A percentile compares a stretch with the other conserved stretches of the same genome.
These are phyloP conservation scores for Pristionchus japonicus DNA, from an alignment of 2,888 invertebrate species.

Conservation along the genomic window DNA sequence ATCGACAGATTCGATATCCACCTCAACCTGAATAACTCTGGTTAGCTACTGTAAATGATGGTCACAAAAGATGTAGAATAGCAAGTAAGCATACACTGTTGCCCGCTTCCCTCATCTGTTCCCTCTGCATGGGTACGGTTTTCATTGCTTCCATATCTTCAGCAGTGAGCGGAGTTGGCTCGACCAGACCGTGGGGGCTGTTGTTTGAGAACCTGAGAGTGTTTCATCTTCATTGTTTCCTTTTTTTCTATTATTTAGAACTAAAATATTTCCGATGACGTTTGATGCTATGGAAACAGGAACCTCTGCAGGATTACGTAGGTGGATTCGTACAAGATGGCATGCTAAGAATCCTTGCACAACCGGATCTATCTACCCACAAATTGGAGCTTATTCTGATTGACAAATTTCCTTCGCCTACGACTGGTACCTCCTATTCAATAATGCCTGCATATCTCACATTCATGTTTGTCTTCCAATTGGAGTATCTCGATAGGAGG, in stretches of 20 bases:
- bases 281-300: neutral
- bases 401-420: neutral
- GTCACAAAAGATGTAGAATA: no score
- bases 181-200: neutral
- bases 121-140: neutral
- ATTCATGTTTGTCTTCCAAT: neutral
- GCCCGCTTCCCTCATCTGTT: neutral
- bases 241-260: neutral
- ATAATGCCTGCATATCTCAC: neutral
- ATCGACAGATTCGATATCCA: neutral
- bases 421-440: neutral
- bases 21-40: neutral
- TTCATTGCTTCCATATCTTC: neutral
- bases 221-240: neutral
- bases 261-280: no score
- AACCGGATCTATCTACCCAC: neutral
- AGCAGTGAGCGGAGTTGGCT: neutral
- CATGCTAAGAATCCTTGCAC: neutral
- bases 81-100: constrained; percentile 9
- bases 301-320: neutral
- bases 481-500: neutral
- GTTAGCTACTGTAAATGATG: no score
- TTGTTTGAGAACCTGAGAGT: neutral
- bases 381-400: neutral
- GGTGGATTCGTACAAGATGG: neutral